Conservation (phyloP, 2,113 vertebrate species). For the Glaucidium brasilianum region DNA sequence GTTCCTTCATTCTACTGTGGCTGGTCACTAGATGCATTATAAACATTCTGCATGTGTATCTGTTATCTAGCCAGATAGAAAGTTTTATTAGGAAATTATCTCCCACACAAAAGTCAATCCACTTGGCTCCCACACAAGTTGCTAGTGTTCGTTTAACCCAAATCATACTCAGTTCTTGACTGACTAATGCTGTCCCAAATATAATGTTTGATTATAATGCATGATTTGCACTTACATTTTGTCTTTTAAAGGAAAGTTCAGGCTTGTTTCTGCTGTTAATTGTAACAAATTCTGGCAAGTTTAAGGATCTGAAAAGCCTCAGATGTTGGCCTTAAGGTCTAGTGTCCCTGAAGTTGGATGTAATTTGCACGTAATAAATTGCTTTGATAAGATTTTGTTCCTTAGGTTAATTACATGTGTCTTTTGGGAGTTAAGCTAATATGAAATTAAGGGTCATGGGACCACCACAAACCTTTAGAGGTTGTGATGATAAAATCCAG, state of each 20-base stretch:
- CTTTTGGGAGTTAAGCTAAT: slow-evolving; percentile 61
- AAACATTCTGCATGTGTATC: not conserved
- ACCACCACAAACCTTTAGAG: slow-evolving; percentile 49
- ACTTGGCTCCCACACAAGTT: not conserved
- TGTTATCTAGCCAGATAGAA: not conserved
- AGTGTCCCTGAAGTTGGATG: slow-evolving; percentile 26
- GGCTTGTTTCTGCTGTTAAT: slow-evolving; percentile 14
- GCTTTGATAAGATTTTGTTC: slow-evolving; percentile 48
- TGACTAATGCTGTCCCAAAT: not conserved
- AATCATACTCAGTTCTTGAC: not conserved
- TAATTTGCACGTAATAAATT: slow-evolving; percentile 64
- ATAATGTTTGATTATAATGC: not conserved
- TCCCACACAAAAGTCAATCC: not conserved
- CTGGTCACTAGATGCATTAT: not conserved
- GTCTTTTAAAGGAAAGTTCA: not conserved
- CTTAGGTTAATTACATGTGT: slow-evolving; percentile 59
- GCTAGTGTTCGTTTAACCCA: not conserved
- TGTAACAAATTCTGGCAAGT: slow-evolving; percentile 28
- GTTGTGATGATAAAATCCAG: slow-evolving; percentile 58
- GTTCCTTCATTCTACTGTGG: not conserved
- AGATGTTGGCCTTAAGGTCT: slow-evolving; percentile 39
- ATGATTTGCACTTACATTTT: not conserved
- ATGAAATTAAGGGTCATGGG: slow-evolving; percentile 57
- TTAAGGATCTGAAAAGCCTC: slow-evolving; percentile 13
- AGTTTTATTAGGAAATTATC: not conserved